Evolutionary conservation across 2,113 vertebrate species (phyloP).

Genomic region (Plecturocebus donacophilus): DNA sequence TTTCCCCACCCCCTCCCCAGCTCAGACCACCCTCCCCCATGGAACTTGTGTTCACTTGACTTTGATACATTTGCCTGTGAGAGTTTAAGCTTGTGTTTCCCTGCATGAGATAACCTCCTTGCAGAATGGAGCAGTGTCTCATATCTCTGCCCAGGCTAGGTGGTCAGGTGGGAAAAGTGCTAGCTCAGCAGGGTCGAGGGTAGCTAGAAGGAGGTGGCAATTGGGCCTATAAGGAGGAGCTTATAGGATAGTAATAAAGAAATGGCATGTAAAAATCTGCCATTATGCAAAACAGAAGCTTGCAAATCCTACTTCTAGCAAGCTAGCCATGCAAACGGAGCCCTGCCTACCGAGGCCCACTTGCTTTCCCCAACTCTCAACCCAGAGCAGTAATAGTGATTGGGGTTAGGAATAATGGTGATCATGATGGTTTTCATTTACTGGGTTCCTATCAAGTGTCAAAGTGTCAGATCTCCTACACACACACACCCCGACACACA

Average conservation of each 20-base stretch:
- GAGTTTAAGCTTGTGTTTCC: background rate
- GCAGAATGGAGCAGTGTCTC: background rate
- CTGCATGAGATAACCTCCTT: background rate
- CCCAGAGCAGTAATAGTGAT: background rate
- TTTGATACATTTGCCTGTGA: background rate
- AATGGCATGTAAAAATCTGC: constrained; percentile 28
- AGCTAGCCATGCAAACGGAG: constrained; percentile 55
- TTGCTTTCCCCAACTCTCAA: background rate
- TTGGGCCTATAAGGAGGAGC: background rate
- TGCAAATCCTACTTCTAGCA: constrained; percentile 56
- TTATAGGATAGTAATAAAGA: background rate
- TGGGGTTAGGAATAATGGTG: background rate
- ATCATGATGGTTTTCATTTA: background rate
- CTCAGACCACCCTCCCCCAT: background rate
- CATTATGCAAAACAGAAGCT: constrained; percentile 57
- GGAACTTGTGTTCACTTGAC: background rate
- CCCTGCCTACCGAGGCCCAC: background rate
- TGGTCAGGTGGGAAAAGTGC: background rate
- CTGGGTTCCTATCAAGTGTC: background rate
- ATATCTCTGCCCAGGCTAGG: background rate
- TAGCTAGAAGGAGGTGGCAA: background rate
- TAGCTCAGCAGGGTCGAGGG: background rate
- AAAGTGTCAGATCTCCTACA: background rate
- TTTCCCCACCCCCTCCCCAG: background rate
- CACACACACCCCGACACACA: no score